Percentiles rank a stretch among this genome's conserved stretches.
phyloP scores from a whole-genome alignment of 2,888 invertebrate genomes.

The Plagodis pulveraria region DNA sequence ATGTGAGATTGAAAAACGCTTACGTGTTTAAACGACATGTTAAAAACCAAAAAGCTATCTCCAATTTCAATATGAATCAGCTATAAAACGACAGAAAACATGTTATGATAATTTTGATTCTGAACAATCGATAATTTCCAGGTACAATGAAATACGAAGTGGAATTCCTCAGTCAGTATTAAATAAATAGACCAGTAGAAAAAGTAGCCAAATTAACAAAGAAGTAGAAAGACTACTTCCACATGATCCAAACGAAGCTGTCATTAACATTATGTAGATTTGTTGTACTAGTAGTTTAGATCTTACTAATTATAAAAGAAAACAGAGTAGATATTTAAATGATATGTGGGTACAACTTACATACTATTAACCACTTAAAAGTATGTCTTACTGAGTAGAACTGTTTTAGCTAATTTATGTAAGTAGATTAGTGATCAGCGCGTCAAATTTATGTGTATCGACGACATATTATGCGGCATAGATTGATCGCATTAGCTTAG shows the following conservation, averaged over 20 bases:
- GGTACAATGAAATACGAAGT: conserved; percentile 65
- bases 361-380: conserved; percentile 4
- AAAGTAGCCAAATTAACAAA: conserved; percentile 14
- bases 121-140: conserved; percentile 50
- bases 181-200: conserved; percentile 19
- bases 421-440: conserved; percentile 22
- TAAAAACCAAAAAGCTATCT: too few relatives aligned
- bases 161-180: conserved; percentile 70
- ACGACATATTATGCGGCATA: too few relatives aligned
- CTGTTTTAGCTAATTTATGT: conserved; percentile 20
- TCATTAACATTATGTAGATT: conserved; percentile 13
- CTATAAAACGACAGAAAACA: too few relatives aligned
- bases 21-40: too few relatives aligned
- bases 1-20: too few relatives aligned
- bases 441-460: conserved; percentile 8
- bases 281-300: conserved; percentile 21
- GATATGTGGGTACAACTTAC: conserved; percentile 8
- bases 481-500: too few relatives aligned
- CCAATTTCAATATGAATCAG: too few relatives aligned
- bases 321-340: conserved; percentile 7
- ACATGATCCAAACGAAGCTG: conserved; percentile 12
- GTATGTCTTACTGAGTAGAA: conserved; percentile 16
- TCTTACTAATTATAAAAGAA: conserved; percentile 10
- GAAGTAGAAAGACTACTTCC: conserved; percentile 10
- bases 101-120: conserved; percentile 10